Conservation (phyloP, 2,113 vertebrate genomes). For the Kobus ellipsiprymnus region DNA sequence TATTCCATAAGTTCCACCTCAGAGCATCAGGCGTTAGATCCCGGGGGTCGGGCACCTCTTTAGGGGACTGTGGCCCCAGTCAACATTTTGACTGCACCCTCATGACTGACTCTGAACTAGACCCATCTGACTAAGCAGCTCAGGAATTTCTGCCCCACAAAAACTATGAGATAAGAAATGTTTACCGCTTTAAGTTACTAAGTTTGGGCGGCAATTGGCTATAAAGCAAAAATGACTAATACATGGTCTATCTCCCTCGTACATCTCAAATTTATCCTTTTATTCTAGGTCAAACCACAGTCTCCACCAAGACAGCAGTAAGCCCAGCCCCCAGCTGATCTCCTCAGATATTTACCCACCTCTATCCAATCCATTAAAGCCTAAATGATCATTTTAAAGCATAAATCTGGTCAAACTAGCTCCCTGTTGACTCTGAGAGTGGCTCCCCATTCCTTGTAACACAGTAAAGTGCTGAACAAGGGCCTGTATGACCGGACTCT, state of each 20-base stretch:
- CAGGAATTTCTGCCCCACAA: neutral
- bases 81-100: neutral
- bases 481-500: neutral
- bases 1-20: neutral
- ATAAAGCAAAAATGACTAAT: neutral
- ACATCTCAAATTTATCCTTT: neutral
- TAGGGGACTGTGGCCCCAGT: neutral
- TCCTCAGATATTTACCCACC: neutral
- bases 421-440: neutral
- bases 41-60: neutral
- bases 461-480: neutral
- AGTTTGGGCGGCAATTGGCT: neutral
- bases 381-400: neutral
- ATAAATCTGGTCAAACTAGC: neutral
- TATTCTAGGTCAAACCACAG: neutral
- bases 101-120: neutral
- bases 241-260: neutral
- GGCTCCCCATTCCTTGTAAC: neutral
- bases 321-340: neutral
- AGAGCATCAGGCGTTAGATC: neutral
- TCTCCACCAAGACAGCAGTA: neutral
- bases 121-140: neutral
- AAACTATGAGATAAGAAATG: neutral
- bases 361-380: neutral
- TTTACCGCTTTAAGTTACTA: neutral